Conservation (phyloP, 2,113 vertebrate species). For the Elephantulus edwardii region DNA sequence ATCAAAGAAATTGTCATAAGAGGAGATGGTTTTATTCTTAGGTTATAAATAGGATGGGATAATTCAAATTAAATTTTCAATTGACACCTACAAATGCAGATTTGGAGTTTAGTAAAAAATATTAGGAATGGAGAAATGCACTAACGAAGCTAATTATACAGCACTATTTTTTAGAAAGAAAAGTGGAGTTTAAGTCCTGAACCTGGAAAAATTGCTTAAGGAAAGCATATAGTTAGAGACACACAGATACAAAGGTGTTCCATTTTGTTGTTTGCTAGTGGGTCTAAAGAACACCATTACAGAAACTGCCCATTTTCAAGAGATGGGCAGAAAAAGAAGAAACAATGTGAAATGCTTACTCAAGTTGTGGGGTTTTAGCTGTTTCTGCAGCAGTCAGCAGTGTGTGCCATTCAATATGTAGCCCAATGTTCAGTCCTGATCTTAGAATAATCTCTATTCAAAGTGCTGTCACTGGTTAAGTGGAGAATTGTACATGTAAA, state of each 20-base stretch:
- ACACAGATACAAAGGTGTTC: not conserved
- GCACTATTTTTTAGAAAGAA: not conserved
- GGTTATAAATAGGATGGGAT: not conserved
- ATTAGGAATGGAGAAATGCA: not conserved
- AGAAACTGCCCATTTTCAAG: not conserved
- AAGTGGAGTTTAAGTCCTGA: not conserved
- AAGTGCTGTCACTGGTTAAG: not conserved
- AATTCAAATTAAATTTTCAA: not conserved
- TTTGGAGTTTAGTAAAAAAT: not conserved
- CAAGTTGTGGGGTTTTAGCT: rapidly evolving
- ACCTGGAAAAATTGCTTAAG: not conserved
- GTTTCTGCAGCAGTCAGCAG: not conserved
- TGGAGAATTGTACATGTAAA: too few species aligned
- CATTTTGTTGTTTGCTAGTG: not conserved
- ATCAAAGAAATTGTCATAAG: not conserved
- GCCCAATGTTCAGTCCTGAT: not conserved
- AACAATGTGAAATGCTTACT: not conserved
- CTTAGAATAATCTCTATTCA: not conserved
- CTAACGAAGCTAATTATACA: not conserved
- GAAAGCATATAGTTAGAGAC: not conserved
- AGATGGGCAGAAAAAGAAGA: not conserved
- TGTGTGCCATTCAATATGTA: not conserved
- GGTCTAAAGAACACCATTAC: not conserved
- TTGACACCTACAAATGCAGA: not conserved
- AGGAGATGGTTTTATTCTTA: not conserved